A percentile compares a stretch with the other conserved stretches of the same genome.
Conservation (phyloP, 2,797 vertebrate species). For the Kryptolebias ocellatus region DNA sequence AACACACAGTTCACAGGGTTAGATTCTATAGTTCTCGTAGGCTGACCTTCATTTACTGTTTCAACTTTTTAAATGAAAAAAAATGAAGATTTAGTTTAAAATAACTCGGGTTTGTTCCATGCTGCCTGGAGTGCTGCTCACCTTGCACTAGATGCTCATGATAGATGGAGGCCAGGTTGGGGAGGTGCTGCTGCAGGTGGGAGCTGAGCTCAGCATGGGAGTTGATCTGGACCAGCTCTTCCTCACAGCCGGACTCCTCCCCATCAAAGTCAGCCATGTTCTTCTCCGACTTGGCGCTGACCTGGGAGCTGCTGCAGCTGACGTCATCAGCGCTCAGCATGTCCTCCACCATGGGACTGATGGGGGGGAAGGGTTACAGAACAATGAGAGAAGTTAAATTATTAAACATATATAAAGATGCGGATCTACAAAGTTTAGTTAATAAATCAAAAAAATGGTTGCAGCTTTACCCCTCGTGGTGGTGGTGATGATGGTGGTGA, state of each 20-base stretch:
- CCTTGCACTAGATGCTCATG: slow-evolving; percentile 98
- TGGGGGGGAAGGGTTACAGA: not conserved
- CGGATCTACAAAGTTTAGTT: not conserved
- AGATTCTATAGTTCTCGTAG: not conserved
- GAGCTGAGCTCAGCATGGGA: slow-evolving; percentile 97
- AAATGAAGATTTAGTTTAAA: too few relatives aligned
- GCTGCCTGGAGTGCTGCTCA: slow-evolving; percentile 51
- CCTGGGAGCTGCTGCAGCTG: slow-evolving; percentile 98
- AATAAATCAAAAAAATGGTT: not conserved
- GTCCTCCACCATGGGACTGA: slow-evolving; percentile 95
- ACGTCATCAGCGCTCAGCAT: slow-evolving; percentile 98
- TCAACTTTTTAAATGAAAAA: not conserved
- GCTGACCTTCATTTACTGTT: too few relatives aligned
- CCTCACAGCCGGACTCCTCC: slow-evolving; percentile 97
- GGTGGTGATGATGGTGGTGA: slow-evolving; percentile 88
- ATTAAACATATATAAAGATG: fast-evolving
- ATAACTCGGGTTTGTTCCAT: too few relatives aligned
- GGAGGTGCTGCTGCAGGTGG: slow-evolving; percentile 97
- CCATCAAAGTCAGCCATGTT: slow-evolving; percentile 99
- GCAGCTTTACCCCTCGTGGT: slow-evolving; percentile 87
- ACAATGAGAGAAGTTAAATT: not conserved
- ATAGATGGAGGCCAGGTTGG: slow-evolving; percentile 98
- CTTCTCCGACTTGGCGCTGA: slow-evolving; percentile 99
- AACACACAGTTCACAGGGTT: fast-evolving
- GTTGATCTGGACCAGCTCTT: slow-evolving; percentile 98